Conservation (phyloP, 2,797 vertebrate genomes). For the Rousettus madagascariensis region DNA sequence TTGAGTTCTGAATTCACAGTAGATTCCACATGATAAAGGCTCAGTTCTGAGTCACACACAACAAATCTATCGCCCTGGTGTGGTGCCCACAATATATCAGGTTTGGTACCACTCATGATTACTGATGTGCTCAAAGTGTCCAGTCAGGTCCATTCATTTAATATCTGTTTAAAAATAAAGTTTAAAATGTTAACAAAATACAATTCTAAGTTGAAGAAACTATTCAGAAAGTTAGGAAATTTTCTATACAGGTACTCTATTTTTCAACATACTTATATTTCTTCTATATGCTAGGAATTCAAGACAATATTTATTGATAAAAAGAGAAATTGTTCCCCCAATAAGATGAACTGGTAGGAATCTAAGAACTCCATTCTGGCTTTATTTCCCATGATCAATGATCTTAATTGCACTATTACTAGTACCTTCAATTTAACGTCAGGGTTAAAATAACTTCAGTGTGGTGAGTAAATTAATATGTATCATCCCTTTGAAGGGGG, state of each 20-base stretch:
- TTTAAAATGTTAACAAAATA: conserved; percentile 38
- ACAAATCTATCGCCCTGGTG: conserved; percentile 97
- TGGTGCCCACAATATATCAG: conserved; percentile 98
- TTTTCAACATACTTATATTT: conserved; percentile 25
- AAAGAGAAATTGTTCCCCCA: conserved; percentile 21
- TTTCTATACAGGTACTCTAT: neutral
- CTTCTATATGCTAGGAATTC: neutral
- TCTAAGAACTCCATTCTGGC: neutral
- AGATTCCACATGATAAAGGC: conserved; percentile 95
- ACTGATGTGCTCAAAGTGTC: conserved; percentile 40
- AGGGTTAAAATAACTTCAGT: conserved; percentile 38
- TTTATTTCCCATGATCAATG: conserved; percentile 54
- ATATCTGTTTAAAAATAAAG: conserved; percentile 72
- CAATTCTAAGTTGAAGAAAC: neutral
- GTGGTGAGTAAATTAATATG: conserved; percentile 51
- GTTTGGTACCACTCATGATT: conserved; percentile 96
- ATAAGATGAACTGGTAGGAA: conserved; percentile 41
- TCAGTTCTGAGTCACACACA: conserved; percentile 97
- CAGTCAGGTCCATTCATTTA: conserved; percentile 80
- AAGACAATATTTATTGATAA: conserved; percentile 28
- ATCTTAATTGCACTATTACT: conserved; percentile 28
- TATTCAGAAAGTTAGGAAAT: conserved; percentile 27
- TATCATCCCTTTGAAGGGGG: neutral
- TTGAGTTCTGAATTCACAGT: conserved; percentile 91
- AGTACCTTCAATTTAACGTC: conserved; percentile 38